Percentiles rank a stretch among this genome's conserved stretches.
phyloP scores from a whole-genome alignment of 1,140 invertebrate species.

The Belonocnema kinseyi region DNA sequence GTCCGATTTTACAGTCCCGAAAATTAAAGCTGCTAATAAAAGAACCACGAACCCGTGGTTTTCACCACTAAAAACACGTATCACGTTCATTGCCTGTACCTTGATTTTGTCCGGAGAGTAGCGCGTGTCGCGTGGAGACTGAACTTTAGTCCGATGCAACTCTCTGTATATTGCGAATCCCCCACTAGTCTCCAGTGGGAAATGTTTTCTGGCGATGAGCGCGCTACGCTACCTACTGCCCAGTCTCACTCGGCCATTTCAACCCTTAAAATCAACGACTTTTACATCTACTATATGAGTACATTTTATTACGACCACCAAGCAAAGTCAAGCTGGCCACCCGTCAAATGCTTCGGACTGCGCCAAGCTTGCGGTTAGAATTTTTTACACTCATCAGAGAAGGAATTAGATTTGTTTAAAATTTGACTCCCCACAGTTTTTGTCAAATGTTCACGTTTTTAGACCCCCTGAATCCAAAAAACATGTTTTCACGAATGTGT shows the following conservation, averaged over 20 bases:
- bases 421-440: too few species aligned
- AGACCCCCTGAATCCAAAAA: too few species aligned
- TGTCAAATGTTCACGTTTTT: too few species aligned
- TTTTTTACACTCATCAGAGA: neutral
- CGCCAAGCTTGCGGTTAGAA: neutral
- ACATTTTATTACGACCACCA: neutral
- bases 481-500: too few species aligned
- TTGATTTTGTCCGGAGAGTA: slow-evolving; percentile 43
- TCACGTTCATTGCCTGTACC: slow-evolving; percentile 48
- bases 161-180: slow-evolving; percentile 61
- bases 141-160: slow-evolving; percentile 62
- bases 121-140: slow-evolving; percentile 73
- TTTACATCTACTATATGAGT: slow-evolving; percentile 1
- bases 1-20: slow-evolving; percentile 47
- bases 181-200: slow-evolving; percentile 45
- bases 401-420: too few species aligned
- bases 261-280: slow-evolving; percentile 19
- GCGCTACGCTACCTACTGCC: slow-evolving; percentile 44
- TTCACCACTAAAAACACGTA: slow-evolving; percentile 43
- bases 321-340: slow-evolving; percentile 2
- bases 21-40: slow-evolving; percentile 47
- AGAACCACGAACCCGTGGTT: slow-evolving; percentile 36
- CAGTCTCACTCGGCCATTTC: slow-evolving; percentile 38
- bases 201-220: slow-evolving; percentile 55
- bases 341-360: neutral